These are phyloP conservation scores for Xestia xanthographa DNA, from an alignment of 2,888 invertebrate species.

Conservation along the genomic window DNA sequence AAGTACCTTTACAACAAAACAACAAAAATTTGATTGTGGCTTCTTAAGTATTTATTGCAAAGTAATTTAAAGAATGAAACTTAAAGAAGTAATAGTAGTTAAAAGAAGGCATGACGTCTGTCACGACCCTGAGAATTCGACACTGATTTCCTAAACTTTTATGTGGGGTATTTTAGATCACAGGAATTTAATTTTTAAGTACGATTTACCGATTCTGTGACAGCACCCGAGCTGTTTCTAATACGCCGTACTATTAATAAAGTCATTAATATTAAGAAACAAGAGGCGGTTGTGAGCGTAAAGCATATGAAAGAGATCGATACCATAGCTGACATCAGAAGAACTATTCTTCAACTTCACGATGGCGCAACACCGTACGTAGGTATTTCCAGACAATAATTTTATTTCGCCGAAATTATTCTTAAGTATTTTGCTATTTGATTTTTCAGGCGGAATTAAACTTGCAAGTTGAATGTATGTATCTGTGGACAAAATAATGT, in stretches of 20 bases:
- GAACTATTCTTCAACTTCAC: not conserved
- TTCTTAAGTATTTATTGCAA: constrained; percentile 9
- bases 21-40: not conserved
- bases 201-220: constrained; percentile 6
- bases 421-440: not conserved
- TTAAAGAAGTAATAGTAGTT: not conserved
- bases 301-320: constrained; percentile 46
- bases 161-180: not conserved
- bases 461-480: constrained; percentile 30
- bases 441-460: constrained; percentile 9
- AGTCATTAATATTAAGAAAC: constrained; percentile 33
- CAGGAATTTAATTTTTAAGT: not conserved
- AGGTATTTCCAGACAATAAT: not conserved
- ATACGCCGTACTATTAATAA: constrained; percentile 27
- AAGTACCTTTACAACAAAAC: not conserved
- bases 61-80: not conserved
- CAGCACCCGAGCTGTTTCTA: constrained; percentile 1
- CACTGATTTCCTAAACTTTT: not conserved
- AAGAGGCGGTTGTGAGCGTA: constrained; percentile 27
- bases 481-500: constrained; percentile 52
- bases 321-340: constrained; percentile 24
- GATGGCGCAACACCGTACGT: not conserved
- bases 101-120: not conserved
- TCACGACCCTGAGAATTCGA: not conserved
- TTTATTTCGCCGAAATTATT: not conserved